Base-by-base conservation (phyloP, 1,140 invertebrate species). In the Zaprionus africanus region DNA sequence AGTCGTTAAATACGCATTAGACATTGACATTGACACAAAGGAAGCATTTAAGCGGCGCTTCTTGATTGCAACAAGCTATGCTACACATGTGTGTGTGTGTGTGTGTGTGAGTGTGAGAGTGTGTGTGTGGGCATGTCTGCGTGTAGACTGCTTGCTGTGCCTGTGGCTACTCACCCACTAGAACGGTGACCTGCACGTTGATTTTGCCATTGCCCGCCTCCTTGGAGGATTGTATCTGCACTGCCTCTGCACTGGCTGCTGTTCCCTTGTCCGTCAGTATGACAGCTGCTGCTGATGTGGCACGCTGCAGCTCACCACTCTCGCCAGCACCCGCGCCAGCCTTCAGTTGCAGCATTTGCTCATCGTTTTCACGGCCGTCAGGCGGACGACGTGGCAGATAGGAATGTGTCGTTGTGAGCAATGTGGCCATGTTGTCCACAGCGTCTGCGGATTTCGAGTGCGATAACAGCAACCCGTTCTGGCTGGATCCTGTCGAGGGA, bases 161-260 rank as follows among this genome's bases (percentile, higher is more conserved):
- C 15, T 26, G 12, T 7, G 13, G 49, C 24, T 68, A 92, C 92
- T 92, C 58, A 95, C 94, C 94, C 85, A 96, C 96, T 79, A 96
- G 95, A 93, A 97, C 96, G 92, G 96, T 95, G 93, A 97, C 94
- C 93, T 97, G 97, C 91, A 97, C 97, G 94, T 97, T 97, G 93
- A 97, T 97, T 94, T 97, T 97, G 93, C 96, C 96, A 94, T 97
- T 97, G 59, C 81, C 76, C 54, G 91, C 91, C 92, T 96, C 95
- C 93, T 97, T 96, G 67, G 95, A 95, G 68, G 96, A 95, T 91
- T 95, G 95, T 73, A 93, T 94, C 90, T 92, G 94, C 78, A 90
- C 87, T 67, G 91, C 91, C 63, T 92, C 91, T 24, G 93, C 94
- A 74, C 94, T 93, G 51, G 93, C 93, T 73, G 94, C 94, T 59